Evolutionary conservation across 2,888 invertebrate species (phyloP).

Genomic region (Trypoxylon attenuatum): DNA sequence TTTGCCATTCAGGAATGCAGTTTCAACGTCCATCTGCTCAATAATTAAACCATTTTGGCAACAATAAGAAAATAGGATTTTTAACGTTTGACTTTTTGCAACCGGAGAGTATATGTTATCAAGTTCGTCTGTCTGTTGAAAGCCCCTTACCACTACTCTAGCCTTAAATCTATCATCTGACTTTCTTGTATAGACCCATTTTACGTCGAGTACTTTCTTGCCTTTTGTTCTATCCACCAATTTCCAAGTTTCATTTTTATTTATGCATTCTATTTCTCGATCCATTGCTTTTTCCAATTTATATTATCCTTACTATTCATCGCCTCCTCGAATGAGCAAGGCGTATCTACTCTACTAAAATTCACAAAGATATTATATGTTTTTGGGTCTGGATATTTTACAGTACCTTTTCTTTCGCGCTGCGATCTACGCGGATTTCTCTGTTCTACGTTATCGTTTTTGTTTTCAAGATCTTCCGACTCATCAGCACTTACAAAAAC

Average conservation of each 20-base stretch:
- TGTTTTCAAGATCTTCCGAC: not conserved
- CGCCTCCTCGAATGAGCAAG: conserved; percentile 9
- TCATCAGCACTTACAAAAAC: not conserved
- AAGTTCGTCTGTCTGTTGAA: conserved; percentile 33
- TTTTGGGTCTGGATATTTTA: not conserved
- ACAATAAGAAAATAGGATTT: conserved; percentile 25
- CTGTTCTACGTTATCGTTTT: not conserved
- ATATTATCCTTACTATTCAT: no score
- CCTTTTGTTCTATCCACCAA: no score
- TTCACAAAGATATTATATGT: conserved; percentile 6
- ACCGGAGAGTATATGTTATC: conserved; percentile 35
- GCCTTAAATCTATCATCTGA: conserved; percentile 20
- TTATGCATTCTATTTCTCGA: no score
- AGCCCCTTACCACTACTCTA: conserved; percentile 33
- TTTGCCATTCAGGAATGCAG: conserved; percentile 5
- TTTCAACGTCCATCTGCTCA: conserved; percentile 35
- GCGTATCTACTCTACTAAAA: conserved; percentile 7
- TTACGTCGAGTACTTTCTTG: no score
- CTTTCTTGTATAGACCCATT: conserved; percentile 33
- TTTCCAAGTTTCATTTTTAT: no score
- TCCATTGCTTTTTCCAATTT: no score
- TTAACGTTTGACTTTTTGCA: no score
- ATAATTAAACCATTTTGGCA: conserved; percentile 21
- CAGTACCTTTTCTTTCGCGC: not conserved
- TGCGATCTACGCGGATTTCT: not conserved